Percentiles rank a stretch among this genome's conserved stretches.
These are phyloP conservation scores for Drosophila asahinai DNA, from an alignment of 1,140 invertebrate species.

Conservation along the genomic window DNA sequence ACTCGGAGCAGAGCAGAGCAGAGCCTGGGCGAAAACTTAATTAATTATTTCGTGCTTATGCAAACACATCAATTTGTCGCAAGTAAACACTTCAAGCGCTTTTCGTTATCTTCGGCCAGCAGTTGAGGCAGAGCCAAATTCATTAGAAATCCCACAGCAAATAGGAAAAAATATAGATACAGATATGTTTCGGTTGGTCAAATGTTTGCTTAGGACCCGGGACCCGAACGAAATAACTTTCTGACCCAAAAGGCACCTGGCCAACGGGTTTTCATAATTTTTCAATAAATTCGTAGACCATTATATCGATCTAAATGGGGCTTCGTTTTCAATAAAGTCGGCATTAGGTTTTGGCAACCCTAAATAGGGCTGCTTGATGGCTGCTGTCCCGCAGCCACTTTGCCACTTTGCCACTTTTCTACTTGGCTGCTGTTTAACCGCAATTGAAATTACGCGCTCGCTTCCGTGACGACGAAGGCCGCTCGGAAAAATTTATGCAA, in stretches of 20 bases:
- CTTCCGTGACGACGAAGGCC: slow-evolving; percentile 68
- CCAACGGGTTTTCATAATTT: slow-evolving; percentile 66
- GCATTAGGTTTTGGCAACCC: slow-evolving; percentile 60
- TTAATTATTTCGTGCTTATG: slow-evolving; percentile 78
- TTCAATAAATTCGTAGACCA: slow-evolving; percentile 69
- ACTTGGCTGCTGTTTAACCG: slow-evolving; percentile 82
- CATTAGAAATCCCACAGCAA: slow-evolving; percentile 79
- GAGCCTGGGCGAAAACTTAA: slow-evolving; percentile 55
- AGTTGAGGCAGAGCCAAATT: slow-evolving; percentile 59
- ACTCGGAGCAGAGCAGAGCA: neutral
- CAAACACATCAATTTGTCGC: slow-evolving; percentile 82
- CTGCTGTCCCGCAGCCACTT: slow-evolving; percentile 53
- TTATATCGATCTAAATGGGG: slow-evolving; percentile 52
- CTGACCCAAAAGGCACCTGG: slow-evolving; percentile 28
- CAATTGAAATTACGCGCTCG: slow-evolving; percentile 81
- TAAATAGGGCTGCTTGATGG: slow-evolving; percentile 35
- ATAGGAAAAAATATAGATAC: slow-evolving; percentile 48
- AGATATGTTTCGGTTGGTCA: slow-evolving; percentile 60
- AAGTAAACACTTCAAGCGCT: slow-evolving; percentile 80
- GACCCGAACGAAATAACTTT: slow-evolving; percentile 49
- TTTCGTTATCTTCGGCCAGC: slow-evolving; percentile 75
- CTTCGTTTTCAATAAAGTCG: slow-evolving; percentile 74
- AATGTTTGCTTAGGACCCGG: slow-evolving; percentile 73
- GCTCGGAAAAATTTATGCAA: slow-evolving; percentile 79
- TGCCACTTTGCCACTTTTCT: slow-evolving; percentile 71